Conservation (phyloP, 2,797 vertebrate genomes). For the Gymnoscopelus braueri region DNA sequence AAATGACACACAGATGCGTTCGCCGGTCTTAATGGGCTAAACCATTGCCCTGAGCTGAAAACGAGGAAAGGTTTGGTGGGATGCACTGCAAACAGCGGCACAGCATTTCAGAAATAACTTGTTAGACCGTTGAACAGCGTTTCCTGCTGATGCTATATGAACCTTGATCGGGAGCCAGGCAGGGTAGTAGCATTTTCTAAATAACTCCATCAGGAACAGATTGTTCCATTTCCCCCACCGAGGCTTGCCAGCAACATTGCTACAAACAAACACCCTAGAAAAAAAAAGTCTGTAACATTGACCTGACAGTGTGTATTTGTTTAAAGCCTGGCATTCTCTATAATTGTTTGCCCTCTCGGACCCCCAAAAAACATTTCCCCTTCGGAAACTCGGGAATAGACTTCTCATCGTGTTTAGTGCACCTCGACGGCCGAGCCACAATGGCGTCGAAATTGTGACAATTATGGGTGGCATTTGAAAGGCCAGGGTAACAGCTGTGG, state of each 20-base stretch:
- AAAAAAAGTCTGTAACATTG: background rate
- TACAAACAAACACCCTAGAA: background rate
- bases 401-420: conserved; percentile 8
- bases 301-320: background rate
- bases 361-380: conserved; percentile 12
- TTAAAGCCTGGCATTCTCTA: conserved; percentile 13
- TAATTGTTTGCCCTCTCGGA: conserved; percentile 23
- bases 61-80: conserved; percentile 47
- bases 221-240: background rate
- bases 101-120: conserved; percentile 12
- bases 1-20: too few species aligned
- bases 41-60: conserved; percentile 50
- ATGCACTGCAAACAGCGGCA: conserved; percentile 19
- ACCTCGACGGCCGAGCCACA: conserved; percentile 9
- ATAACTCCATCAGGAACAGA: background rate
- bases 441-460: conserved; percentile 14
- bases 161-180: conserved; percentile 15
- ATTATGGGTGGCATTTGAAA: conserved; percentile 39
- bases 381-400: conserved; percentile 12
- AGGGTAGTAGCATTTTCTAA: conserved; percentile 1
- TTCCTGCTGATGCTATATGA: background rate
- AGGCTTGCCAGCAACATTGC: background rate
- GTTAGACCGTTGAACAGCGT: conserved; percentile 19
- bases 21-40: too few species aligned
- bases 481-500: conserved; percentile 46